Evolutionary conservation across 1,140 invertebrate genomes (phyloP).

Genomic region (Cephus cinctus): DNA sequence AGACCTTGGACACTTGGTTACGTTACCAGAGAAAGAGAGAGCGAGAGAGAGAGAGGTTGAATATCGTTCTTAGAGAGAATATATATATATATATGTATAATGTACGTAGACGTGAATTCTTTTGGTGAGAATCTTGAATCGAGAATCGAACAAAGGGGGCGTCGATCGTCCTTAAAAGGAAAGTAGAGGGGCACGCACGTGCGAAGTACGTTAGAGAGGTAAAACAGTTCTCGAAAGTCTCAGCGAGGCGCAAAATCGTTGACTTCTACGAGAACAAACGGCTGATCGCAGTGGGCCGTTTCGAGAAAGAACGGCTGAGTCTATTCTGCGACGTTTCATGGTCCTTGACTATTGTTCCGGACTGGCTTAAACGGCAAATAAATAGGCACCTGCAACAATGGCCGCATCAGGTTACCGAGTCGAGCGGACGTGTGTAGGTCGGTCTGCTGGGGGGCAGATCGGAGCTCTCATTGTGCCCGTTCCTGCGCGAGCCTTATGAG

Average conservation of each 20-base stretch:
- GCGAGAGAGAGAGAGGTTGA: no score
- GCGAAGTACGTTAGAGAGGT: slow-evolving; percentile 36
- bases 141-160: slow-evolving; percentile 3
- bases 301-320: slow-evolving; percentile 10
- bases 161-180: no score
- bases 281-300: slow-evolving; percentile 5
- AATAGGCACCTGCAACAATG: slow-evolving; percentile 36
- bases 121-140: no score
- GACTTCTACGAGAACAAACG: slow-evolving; percentile 10
- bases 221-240: slow-evolving; percentile 43
- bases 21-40: no score
- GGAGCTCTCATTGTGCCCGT: slow-evolving; percentile 15
- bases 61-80: no score
- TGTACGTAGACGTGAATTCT: no score
- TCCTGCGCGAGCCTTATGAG: slow-evolving; percentile 28
- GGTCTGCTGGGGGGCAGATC: slow-evolving; percentile 32
- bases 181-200: slow-evolving; percentile 33
- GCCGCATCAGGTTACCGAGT: not conserved
- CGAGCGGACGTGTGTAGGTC: not conserved
- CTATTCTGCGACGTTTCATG: slow-evolving; percentile 30
- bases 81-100: no score
- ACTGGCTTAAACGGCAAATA: slow-evolving; percentile 20
- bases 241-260: slow-evolving; percentile 29
- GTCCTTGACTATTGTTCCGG: slow-evolving; percentile 28
- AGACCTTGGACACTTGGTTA: no score